Evolutionary conservation across 2,888 invertebrate species (phyloP).

Genomic region (Oxystoma pomonae): DNA sequence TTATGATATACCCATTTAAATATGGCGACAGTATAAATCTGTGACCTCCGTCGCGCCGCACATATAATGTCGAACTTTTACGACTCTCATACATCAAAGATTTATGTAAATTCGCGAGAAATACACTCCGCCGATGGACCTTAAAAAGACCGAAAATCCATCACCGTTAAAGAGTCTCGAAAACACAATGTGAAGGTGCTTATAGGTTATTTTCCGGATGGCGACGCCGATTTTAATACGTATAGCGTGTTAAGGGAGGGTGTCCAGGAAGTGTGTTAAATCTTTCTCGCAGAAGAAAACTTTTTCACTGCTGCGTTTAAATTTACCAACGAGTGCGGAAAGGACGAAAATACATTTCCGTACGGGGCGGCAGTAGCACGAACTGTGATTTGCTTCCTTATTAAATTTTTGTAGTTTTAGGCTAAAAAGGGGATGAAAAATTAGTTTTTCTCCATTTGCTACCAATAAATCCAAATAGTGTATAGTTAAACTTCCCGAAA

Average conservation of each 20-base stretch:
- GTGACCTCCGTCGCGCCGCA: conserved; percentile 6
- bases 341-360: too few species aligned
- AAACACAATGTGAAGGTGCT: conserved; percentile 37
- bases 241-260: conserved; percentile 50
- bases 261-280: too few species aligned
- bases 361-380: too few species aligned
- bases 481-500: too few species aligned
- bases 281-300: too few species aligned
- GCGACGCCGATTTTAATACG: conserved; percentile 50
- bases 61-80: conserved; percentile 16
- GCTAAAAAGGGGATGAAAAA: too few species aligned
- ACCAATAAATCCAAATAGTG: too few species aligned
- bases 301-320: too few species aligned
- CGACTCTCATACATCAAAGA: conserved; percentile 31
- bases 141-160: conserved; percentile 30
- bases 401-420: too few species aligned
- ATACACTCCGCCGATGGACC: conserved; percentile 30
- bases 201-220: conserved; percentile 50
- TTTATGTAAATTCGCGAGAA: conserved; percentile 32
- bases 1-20: conserved; percentile 22
- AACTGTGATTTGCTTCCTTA: too few species aligned
- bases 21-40: conserved; percentile 20
- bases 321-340: too few species aligned
- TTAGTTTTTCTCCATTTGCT: too few species aligned
- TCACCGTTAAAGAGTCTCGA: conserved; percentile 16